Evolutionary conservation across 2,113 vertebrate species (phyloP), one percentile per base, ranked within the genome.

Genomic region (Chaetodon trifascialis): DNA sequence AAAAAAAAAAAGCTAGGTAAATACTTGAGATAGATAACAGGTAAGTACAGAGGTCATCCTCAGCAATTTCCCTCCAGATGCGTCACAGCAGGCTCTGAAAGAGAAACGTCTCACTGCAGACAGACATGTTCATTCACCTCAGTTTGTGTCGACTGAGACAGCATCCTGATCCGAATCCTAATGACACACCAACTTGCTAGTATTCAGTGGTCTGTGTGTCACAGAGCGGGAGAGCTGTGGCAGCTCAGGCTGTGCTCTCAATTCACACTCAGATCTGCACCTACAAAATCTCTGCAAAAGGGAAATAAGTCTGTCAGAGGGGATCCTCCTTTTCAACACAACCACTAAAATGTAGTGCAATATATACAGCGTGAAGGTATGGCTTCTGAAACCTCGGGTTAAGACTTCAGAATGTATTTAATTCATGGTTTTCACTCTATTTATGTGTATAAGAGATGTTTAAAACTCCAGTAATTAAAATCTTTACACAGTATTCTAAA

Each of bases 81-180:
- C 46, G 71, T 89, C 82, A 79, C 83, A 64, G 88, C 89, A 82
- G 80, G 84, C 79, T 71, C 59, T 81, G 82, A 86, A 87, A 90
- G 83, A 87, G 87, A 73, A 83, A 80, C 63, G 75, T 90, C 87
- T 90, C 75, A 10, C 88, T 76, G 89, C 89, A 91, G 92, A 93
- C 92, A 94, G 93, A 93, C 91, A 79, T 91, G 92, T 93, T 94
- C 93, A 92, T 94, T 94, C 93, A 93, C 90, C 86, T 89, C 88
- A 11, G 84, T 88, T 90, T 86, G 89, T 91, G 92, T 90, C 85
- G 84, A 87, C 82, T 16, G 86, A 88, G 87, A 77, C 87, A 6
- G 80, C 81, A 8, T 80, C 91, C 90, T 94, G 93, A 94, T 86
- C 84, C 85, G 91, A 93, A 94, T 93, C 88, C 92, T 94, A 94